Percentiles rank a stretch among this genome's conserved stretches.
Evolutionary conservation across 2,113 vertebrate species (phyloP).

Genomic region (Xenopus laevis): DNA sequence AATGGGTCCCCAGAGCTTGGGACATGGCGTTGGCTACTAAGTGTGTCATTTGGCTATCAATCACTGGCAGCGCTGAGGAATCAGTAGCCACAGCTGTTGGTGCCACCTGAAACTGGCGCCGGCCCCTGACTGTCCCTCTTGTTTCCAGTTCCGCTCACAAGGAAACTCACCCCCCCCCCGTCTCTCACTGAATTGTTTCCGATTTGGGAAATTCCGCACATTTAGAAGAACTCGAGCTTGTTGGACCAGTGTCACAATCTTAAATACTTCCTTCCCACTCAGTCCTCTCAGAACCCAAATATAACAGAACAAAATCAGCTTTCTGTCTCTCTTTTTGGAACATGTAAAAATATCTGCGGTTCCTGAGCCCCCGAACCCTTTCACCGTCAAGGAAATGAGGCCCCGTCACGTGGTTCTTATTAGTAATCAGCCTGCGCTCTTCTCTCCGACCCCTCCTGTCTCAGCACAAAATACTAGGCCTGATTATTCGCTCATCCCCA

Average conservation of each 20-base stretch:
- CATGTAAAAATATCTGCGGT: constrained; percentile 19
- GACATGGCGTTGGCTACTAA: no score
- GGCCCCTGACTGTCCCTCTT: constrained; percentile 45
- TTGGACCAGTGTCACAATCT: constrained; percentile 51
- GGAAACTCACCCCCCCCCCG: constrained; percentile 56
- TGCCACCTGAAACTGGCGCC: constrained; percentile 55
- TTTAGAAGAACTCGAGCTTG: constrained; percentile 51
- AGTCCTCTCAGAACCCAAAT: constrained; percentile 49
- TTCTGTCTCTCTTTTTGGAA: constrained; percentile 55
- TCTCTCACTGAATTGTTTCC: constrained; percentile 56
- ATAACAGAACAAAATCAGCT: constrained; percentile 55
- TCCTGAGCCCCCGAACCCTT: constrained; percentile 2
- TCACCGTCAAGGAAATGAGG: background rate
- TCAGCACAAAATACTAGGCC: no score
- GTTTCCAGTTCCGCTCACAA: constrained; percentile 50
- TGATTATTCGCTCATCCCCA: no score
- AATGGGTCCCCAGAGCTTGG: no score
- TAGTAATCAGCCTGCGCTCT: background rate
- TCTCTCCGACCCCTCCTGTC: no score
- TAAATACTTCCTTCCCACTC: constrained; percentile 49
- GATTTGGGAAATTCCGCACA: constrained; percentile 61
- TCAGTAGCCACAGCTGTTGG: constrained; percentile 64
- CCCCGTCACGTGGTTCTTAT: background rate
- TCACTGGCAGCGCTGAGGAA: constrained; percentile 55
- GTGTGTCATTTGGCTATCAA: constrained; percentile 61